Conservation (phyloP, 2,888 invertebrate genomes). For the Meganola albula region DNA sequence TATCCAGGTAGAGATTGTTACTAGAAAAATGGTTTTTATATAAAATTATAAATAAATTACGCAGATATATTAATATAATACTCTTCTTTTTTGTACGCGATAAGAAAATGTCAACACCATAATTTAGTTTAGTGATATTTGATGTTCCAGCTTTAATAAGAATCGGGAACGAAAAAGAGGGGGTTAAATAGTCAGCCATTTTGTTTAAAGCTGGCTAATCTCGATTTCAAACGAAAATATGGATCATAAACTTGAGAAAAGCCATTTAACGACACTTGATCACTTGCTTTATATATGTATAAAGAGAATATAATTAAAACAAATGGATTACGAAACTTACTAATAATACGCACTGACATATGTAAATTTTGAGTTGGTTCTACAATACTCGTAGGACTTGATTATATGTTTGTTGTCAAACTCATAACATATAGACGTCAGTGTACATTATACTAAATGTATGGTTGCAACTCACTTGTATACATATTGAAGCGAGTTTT, state of each 20-base stretch:
- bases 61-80: slow-evolving; percentile 46
- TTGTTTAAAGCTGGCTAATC: slow-evolving; percentile 57
- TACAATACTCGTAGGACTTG: too few species aligned
- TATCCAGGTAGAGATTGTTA: slow-evolving; percentile 75
- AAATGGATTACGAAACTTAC: too few species aligned
- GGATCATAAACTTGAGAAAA: slow-evolving; percentile 7
- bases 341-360: too few species aligned
- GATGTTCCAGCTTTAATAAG: slow-evolving; percentile 48
- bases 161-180: slow-evolving; percentile 44
- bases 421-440: too few species aligned
- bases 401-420: too few species aligned
- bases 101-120: slow-evolving; percentile 45
- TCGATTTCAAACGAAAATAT: slow-evolving; percentile 48
- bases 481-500: too few species aligned
- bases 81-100: slow-evolving; percentile 44
- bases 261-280: slow-evolving; percentile 21
- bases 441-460: too few species aligned
- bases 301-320: too few species aligned
- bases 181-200: slow-evolving; percentile 45
- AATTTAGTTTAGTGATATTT: slow-evolving; percentile 26
- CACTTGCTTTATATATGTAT: too few species aligned
- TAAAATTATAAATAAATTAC: slow-evolving; percentile 52
- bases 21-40: slow-evolving; percentile 75
- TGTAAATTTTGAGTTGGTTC: too few species aligned
- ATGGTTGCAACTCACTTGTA: too few species aligned